A percentile compares a stretch with the other conserved stretches of the same genome.
These are phyloP conservation scores for Bactericera cockerelli DNA, from an alignment of 1,140 invertebrate species.

Conservation along the genomic window DNA sequence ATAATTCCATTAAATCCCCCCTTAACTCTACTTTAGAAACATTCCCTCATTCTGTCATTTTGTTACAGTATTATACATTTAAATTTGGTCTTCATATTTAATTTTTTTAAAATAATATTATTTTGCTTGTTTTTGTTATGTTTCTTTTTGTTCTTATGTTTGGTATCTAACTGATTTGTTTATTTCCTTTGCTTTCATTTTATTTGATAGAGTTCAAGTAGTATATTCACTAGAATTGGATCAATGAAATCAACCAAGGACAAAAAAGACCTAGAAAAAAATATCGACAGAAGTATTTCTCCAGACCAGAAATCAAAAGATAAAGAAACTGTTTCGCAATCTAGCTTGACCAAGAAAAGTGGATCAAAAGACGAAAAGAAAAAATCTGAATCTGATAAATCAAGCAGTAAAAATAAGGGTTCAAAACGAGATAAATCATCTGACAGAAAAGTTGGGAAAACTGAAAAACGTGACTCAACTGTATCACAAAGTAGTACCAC, in stretches of 20 bases:
- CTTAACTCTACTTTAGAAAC: too few relatives aligned
- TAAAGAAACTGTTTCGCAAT: conserved; percentile 15
- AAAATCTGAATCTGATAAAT: background rate
- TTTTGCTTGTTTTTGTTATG: too few relatives aligned
- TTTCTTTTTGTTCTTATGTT: too few relatives aligned
- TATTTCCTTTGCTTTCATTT: too few relatives aligned
- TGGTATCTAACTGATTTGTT: too few relatives aligned
- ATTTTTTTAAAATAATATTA: too few relatives aligned
- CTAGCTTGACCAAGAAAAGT: conserved; percentile 10
- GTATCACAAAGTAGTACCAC: conserved; percentile 8
- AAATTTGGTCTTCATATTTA: too few relatives aligned
- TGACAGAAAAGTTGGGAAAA: conserved; percentile 12
- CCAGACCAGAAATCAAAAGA: conserved; percentile 11
- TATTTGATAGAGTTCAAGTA: conserved; percentile 11
- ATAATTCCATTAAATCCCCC: too few relatives aligned
- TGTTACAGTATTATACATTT: too few relatives aligned
- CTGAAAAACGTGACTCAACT: conserved; percentile 12
- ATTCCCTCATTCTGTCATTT: too few relatives aligned
- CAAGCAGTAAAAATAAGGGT: conserved; percentile 12
- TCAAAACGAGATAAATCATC: background rate
- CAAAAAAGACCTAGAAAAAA: conserved; percentile 11
- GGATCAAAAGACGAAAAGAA: conserved; percentile 14
- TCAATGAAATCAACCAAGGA: conserved; percentile 18
- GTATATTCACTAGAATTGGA: conserved; percentile 22
- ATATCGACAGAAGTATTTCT: conserved; percentile 3